Evolutionary conservation across 2,888 invertebrate genomes (phyloP).

Genomic region (Bombylius major): DNA sequence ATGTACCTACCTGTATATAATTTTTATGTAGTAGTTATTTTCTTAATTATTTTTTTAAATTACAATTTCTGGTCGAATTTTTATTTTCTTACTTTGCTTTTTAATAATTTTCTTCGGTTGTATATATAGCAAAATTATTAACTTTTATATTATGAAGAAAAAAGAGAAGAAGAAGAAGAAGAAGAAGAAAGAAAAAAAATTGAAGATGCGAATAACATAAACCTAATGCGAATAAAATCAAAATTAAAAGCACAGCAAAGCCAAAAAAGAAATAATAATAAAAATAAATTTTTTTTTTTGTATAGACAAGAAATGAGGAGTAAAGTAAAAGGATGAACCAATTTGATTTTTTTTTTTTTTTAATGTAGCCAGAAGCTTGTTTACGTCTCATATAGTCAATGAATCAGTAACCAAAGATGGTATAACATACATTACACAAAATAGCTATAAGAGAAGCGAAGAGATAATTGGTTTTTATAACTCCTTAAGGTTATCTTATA

Average conservation of each 20-base stretch:
- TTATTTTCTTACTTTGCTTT: too few species aligned
- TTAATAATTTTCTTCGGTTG: too few species aligned
- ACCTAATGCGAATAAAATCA: too few species aligned
- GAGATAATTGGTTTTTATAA: conserved; percentile 14
- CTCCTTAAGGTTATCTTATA: neutral
- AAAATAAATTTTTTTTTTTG: neutral
- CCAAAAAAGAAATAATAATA: neutral
- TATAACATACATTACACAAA: neutral
- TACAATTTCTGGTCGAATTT: neutral
- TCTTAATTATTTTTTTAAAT: neutral
- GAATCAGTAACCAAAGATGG: conserved; percentile 5
- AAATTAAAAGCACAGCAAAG: neutral
- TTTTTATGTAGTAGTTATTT: neutral
- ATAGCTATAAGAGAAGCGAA: neutral
- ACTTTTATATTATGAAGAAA: too few species aligned
- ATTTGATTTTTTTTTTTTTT: neutral
- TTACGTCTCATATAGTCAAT: conserved; percentile 5
- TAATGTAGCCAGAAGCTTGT: conserved; percentile 9
- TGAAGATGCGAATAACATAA: neutral
- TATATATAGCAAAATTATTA: too few species aligned
- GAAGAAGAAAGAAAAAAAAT: neutral
- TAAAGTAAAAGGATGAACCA: neutral
- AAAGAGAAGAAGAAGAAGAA: too few species aligned
- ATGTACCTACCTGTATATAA: conserved; percentile 3
- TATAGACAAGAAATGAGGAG: neutral